A percentile compares a stretch with the other conserved stretches of the same genome.
Conservation (phyloP, 2,113 vertebrate species). For the Platysternon megacephalum region DNA sequence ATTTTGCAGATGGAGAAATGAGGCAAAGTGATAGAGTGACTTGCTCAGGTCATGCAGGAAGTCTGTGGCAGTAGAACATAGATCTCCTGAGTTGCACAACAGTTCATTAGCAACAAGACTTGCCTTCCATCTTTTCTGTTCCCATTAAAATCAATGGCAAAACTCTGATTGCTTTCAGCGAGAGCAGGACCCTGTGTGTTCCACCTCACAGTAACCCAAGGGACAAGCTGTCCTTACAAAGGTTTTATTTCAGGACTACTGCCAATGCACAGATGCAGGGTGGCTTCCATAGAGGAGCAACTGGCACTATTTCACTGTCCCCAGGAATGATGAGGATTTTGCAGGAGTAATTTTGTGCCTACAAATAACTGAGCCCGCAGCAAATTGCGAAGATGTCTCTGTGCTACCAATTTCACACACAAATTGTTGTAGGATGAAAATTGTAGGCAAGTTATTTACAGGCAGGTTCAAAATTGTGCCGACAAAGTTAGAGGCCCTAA, state of each 20-base stretch:
- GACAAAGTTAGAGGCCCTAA: background rate
- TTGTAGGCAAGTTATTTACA: background rate
- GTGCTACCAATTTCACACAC: fast-evolving
- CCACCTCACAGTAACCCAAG: background rate
- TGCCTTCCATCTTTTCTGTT: background rate
- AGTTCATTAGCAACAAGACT: background rate
- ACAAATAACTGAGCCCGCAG: background rate
- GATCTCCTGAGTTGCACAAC: background rate
- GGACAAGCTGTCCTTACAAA: background rate
- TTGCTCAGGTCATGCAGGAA: no score
- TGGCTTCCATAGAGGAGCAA: background rate
- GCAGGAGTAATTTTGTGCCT: background rate
- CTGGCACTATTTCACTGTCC: background rate
- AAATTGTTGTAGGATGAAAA: background rate
- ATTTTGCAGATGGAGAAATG: background rate
- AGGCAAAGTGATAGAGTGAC: background rate
- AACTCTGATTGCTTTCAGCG: background rate
- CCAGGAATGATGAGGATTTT: background rate
- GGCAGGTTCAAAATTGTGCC: background rate
- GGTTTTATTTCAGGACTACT: conserved; percentile 6
- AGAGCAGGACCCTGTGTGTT: background rate
- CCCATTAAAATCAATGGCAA: background rate
- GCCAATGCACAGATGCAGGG: background rate
- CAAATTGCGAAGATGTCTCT: background rate
- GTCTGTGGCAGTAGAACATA: background rate